A percentile compares a stretch with the other conserved stretches of the same genome.
phyloP scores from a whole-genome alignment of 2,797 vertebrate genomes.

The Scolopax rusticola region DNA sequence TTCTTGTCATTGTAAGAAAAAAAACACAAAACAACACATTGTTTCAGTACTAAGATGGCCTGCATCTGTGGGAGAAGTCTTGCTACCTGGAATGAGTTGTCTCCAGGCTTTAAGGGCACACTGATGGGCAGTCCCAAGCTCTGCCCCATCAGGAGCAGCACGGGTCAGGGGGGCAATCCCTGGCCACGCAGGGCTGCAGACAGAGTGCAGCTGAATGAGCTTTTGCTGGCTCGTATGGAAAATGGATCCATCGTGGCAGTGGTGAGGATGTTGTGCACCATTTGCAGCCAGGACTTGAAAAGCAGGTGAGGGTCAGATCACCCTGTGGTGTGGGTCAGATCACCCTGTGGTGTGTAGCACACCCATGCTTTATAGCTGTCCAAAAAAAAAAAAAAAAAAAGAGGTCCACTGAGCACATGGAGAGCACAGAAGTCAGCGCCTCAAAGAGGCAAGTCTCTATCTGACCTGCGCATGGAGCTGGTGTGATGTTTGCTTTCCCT shows the following conservation, averaged over 20 bases:
- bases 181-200: background rate
- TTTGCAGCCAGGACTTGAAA: background rate
- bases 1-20: background rate
- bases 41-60: background rate
- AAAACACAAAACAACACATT: background rate
- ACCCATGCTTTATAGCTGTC: background rate
- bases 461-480: background rate
- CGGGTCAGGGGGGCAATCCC: background rate
- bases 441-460: background rate
- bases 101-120: background rate
- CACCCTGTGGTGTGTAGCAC: rapidly evolving
- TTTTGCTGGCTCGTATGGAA: background rate
- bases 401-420: background rate
- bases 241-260: background rate
- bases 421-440: background rate
- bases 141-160: background rate
- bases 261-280: background rate
- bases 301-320: background rate
- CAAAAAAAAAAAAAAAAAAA: background rate
- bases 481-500: slow-evolving; percentile 20
- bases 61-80: background rate
- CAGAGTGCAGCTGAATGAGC: rapidly evolving
- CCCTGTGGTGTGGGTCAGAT: background rate
- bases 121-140: background rate
- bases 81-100: background rate